Base-by-base conservation (phyloP, 2,888 invertebrate species). In the Chelonus formosanus region DNA sequence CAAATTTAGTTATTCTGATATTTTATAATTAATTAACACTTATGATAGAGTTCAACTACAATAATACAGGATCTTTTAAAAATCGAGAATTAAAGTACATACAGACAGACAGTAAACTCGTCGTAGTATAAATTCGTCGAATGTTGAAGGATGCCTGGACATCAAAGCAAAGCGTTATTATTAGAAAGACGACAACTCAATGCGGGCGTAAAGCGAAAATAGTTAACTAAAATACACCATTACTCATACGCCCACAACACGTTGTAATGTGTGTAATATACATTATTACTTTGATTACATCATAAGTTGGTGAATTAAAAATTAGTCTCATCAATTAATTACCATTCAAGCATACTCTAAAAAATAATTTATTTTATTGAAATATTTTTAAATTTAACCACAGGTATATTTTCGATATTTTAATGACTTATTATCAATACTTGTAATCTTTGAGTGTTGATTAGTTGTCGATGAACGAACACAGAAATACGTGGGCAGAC, bases 81-180 rank as follows among this genome's bases (percentile, higher is more conserved):
- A 48, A 32, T 3, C 10, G 58, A 59, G 47, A 32, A 40, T 5
- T 43, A 43, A 56, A 20, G 31, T 31, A n/a, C 3, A 40, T 50
- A 7, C 35, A 50, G 20, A 40, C 40, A 40, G 40, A 40, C 40
- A 40, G 40, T 52, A 52, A 8, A 57, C n/a, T 57, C 34, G n/a
- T 45, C 43, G 57, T 57, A 5, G 7, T n/a, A 52, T 65, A 53
- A 59, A 65, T 65, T 77, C 76, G 78, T 77, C 74, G 76, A 80
- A 79, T 72, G 78, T 65, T 76, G 80, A 80, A 77, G 74, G 80
- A 79, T 75, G 73, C 72, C 69, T 65, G 50, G 71, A 79, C 77
- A 78, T 81, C 80, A 81, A 81, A 81, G 81, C 68, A 32, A 63
- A 45, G 43, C 35, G 53, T 54, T 65, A 65, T 65, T 59, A 59